Evolutionary conservation across 1,140 invertebrate genomes (phyloP).

Genomic region (Subanguina moxae): DNA sequence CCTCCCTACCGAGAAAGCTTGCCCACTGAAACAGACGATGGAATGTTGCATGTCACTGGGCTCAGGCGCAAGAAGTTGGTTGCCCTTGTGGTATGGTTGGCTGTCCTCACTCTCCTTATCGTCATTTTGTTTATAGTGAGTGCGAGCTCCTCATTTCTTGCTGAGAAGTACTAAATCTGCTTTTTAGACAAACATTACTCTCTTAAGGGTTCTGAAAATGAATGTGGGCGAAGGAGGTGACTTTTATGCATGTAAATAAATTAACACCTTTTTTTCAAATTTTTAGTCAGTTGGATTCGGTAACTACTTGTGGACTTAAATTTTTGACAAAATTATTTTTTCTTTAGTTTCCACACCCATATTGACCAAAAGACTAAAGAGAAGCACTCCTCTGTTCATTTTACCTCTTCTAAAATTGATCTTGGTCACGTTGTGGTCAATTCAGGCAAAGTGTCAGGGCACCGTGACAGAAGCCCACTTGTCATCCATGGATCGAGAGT

Average conservation of each 20-base stretch:
- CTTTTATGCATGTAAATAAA: background rate
- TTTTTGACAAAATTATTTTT: too few relatives aligned
- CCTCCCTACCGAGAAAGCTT: background rate
- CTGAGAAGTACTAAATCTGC: background rate
- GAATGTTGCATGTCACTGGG: slow-evolving; percentile 34
- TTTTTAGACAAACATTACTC: slow-evolving; percentile 34
- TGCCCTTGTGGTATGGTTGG: slow-evolving; percentile 39
- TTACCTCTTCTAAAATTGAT: slow-evolving; percentile 42
- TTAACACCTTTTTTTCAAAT: background rate
- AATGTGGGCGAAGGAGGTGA: slow-evolving; percentile 24
- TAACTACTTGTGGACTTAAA: too few relatives aligned
- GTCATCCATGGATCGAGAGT: slow-evolving; percentile 30
- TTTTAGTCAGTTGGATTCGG: slow-evolving; percentile 28
- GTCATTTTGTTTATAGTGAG: slow-evolving; percentile 37
- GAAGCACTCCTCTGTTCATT: slow-evolving; percentile 44
- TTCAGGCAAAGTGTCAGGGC: slow-evolving; percentile 49
- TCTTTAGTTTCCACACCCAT: slow-evolving; percentile 32
- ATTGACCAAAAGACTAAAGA: slow-evolving; percentile 35
- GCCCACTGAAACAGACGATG: slow-evolving; percentile 14
- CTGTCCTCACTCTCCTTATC: slow-evolving; percentile 31
- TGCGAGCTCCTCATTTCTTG: background rate
- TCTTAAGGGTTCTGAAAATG: slow-evolving; percentile 44
- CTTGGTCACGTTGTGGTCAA: slow-evolving; percentile 46
- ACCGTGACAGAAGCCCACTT: slow-evolving; percentile 24
- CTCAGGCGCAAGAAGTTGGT: slow-evolving; percentile 34